Base-by-base conservation (phyloP, 2,113 vertebrate species). In the Grammomys surdaster region DNA sequence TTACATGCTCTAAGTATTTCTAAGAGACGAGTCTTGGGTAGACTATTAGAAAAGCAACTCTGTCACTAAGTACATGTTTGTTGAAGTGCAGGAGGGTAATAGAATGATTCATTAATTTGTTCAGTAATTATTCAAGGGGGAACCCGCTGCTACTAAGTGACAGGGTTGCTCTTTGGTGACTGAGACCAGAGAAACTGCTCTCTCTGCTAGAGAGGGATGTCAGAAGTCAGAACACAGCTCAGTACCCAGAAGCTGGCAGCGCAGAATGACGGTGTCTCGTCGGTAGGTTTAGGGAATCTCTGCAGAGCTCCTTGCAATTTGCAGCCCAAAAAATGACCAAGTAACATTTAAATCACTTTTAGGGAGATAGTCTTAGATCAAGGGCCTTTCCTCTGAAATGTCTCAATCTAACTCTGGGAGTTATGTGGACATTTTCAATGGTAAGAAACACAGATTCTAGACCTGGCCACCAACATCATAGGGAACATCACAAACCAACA, bases 51-150 rank as follows among this genome's bases (percentile, higher is more conserved):
- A 94, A 82, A 81, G 40, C 1, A 89, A 81, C 28, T 78, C 70
- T 85, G n/a, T 3, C 63, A 81, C 69, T 77, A 81, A 69, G 46
- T n/a, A 86, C 58, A 77, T 82, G 86, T 90, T 89, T 82, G 56
- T 54, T 77, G 19, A 95, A 60, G 31, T 13, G 24, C 13, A 16
- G 63, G 70, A 63, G 33, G 73, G 10, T 54, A 11, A 51, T 40
- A 90, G 69, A 75, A 51, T 69, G 43, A 84, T 70, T 75, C 56
- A 87, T 67, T 33, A 86, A 89, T 80, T 76, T 28, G 13, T 58
- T 95, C 33, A 7, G 24, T 56, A 85, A 89, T 70, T 84, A n/a
- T 43, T 80, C 26, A 84, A 16, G 46, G 8, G 51, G 43, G 28
- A 26, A 58, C 26, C 70, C 56, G 24, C 11, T 69, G 46, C 20